Evolutionary conservation across 2,113 vertebrate species (phyloP), one percentile per base, ranked within the genome.

Genomic region (Hirundichthys speculiger): DNA sequence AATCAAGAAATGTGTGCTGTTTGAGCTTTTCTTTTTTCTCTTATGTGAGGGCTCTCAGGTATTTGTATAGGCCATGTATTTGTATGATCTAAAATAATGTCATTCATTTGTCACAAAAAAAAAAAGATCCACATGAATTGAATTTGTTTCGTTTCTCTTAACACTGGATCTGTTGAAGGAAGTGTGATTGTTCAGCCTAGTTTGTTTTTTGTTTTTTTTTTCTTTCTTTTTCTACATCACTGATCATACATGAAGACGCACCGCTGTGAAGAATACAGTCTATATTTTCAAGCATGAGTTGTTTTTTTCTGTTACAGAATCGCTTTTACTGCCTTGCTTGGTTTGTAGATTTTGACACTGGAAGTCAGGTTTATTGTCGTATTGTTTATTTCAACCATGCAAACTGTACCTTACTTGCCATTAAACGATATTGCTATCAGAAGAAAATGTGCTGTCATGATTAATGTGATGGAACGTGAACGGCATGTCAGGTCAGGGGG

Each of bases 41-140:
- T 78, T 92, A 94, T 89, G 89, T 91, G 95, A 89, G 95, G 95
- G 93, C 94, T 96, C 96, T 98, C 96, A 98, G 96, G 97, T 96
- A 98, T 94, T 95, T 87, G 53, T 69, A 82, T 85, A 86, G 84
- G 74, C 72, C 86, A 76, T 86, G 71, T 90, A 83, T 84, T 78
- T 91, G 70, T 78, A 87, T 70, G 73, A 85, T 68, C 68, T 77
- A 52, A 70, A 69, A 70, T 56, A 34, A 75, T 77, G 62, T 77
- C 64, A 82, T 83, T 82, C 74, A 85, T 81, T 75, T 81, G 84
- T 84, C 68, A 76, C 5, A 56, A 72, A 18, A 16, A 43, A n/a
- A 43, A 9, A n/a, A 74, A 74, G 68, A 79, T 55, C 51, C 55
- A 70, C 51, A 83, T 47, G 50, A 52, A 69, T 79, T 55, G 9